phyloP scores from a whole-genome alignment of 2,797 vertebrate genomes.

The Epinephelus malabaricus region DNA sequence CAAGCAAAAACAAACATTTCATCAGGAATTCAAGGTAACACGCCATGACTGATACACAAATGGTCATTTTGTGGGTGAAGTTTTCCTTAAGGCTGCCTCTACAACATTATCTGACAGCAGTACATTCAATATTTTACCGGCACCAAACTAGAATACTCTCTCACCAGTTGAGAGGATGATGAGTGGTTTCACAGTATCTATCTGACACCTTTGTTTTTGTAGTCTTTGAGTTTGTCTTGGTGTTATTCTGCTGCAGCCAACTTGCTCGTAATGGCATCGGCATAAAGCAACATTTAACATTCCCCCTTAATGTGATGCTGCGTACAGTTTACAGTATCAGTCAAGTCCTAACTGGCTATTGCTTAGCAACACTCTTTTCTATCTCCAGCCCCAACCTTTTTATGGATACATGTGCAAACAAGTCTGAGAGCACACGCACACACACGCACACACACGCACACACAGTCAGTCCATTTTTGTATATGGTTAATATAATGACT shows the following conservation, averaged over 20 bases:
- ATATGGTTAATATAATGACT: slow-evolving; percentile 76
- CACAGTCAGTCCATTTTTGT: slow-evolving; percentile 50
- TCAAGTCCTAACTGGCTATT: slow-evolving; percentile 68
- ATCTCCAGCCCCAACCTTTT: slow-evolving; percentile 51
- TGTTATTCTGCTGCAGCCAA: slow-evolving; percentile 22
- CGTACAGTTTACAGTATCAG: slow-evolving; percentile 63
- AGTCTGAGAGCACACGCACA: slow-evolving; percentile 4
- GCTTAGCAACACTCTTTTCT: slow-evolving; percentile 74
- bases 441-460: slow-evolving; percentile 7
- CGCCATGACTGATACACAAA: too few relatives aligned
- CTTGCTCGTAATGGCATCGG: slow-evolving; percentile 26
- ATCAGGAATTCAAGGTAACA: too few relatives aligned
- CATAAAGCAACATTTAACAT: slow-evolving; percentile 57
- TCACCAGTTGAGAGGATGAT: neutral
- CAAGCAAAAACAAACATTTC: too few relatives aligned
- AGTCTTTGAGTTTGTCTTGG: neutral
- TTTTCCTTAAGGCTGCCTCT: neutral
- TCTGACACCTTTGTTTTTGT: slow-evolving; percentile 2
- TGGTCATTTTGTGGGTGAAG: too few relatives aligned
- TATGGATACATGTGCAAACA: slow-evolving; percentile 46
- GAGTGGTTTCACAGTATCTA: neutral
- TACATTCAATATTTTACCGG: neutral
- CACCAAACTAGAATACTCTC: neutral
- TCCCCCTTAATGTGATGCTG: slow-evolving; percentile 29
- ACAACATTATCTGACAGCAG: neutral